A percentile compares a stretch with the other conserved stretches of the same genome.
Evolutionary conservation across 2,888 invertebrate species (phyloP).

Genomic region (Tribolium freemani): DNA sequence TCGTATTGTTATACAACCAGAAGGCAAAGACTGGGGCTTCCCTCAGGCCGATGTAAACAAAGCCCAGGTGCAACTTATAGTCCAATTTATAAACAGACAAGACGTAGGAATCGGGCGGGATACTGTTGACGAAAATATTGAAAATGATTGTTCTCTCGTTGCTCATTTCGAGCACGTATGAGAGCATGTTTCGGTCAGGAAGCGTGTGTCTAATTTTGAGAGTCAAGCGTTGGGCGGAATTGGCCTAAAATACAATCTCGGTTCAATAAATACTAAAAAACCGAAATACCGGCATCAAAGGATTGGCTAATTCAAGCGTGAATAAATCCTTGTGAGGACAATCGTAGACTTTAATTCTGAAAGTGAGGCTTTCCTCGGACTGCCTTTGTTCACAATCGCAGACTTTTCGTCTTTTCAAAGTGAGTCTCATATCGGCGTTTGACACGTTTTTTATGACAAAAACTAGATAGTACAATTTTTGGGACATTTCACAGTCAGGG

Average conservation of each 20-base stretch:
- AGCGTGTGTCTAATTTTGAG: conserved; percentile 61
- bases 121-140: conserved; percentile 57
- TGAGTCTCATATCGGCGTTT: conserved; percentile 53
- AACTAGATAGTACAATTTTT: conserved; percentile 56
- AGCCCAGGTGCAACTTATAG: conserved; percentile 52
- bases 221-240: conserved; percentile 53
- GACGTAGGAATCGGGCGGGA: conserved; percentile 41
- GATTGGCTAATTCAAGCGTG: conserved; percentile 57
- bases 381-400: conserved; percentile 61
- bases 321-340: conserved; percentile 64
- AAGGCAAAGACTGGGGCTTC: conserved; percentile 60
- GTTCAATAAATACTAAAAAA: background rate
- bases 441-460: conserved; percentile 62
- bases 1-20: conserved; percentile 67
- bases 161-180: conserved; percentile 64
- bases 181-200: conserved; percentile 57
- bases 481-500: conserved; percentile 59
- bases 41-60: conserved; percentile 60
- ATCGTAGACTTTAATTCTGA: conserved; percentile 57
- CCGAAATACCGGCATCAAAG: conserved; percentile 57
- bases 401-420: conserved; percentile 60
- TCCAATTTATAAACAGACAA: conserved; percentile 47
- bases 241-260: conserved; percentile 51
- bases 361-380: conserved; percentile 54
- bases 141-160: conserved; percentile 62